Evolutionary conservation across 2,113 vertebrate genomes (phyloP).

Genomic region (Notothenia rossii): DNA sequence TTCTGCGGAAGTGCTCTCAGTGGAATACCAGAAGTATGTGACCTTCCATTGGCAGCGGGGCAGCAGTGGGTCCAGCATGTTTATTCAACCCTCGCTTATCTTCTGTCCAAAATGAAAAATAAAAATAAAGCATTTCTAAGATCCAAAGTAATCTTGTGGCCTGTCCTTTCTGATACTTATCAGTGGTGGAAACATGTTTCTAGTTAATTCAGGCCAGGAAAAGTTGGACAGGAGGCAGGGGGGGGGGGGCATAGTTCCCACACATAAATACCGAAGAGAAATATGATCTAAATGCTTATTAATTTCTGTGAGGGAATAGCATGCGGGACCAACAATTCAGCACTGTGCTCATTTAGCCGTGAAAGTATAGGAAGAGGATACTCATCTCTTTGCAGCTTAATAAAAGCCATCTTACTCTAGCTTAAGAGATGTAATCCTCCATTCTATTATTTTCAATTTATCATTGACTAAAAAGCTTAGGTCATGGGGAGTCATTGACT

Average conservation of each 20-base stretch:
- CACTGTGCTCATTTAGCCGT: constrained; percentile 54
- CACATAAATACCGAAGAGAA: constrained; percentile 64
- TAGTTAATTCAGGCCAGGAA: constrained; percentile 71
- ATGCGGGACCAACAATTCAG: constrained; percentile 37
- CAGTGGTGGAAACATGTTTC: constrained; percentile 75
- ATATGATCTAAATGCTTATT: constrained; percentile 70
- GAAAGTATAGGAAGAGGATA: constrained; percentile 62
- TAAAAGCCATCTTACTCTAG: constrained; percentile 58
- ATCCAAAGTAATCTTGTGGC: constrained; percentile 71
- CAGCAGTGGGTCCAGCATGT: constrained; percentile 56
- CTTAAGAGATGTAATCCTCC: constrained; percentile 61
- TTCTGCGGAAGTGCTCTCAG: constrained; percentile 44
- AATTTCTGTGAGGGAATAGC: constrained; percentile 56
- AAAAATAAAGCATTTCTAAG: constrained; percentile 65
- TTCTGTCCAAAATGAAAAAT: constrained; percentile 60
- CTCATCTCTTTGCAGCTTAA: constrained; percentile 60
- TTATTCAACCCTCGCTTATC: constrained; percentile 70
- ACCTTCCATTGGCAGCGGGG: constrained; percentile 31
- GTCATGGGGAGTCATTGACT: constrained; percentile 49
- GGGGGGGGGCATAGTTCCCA: constrained; percentile 23
- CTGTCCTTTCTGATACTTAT: constrained; percentile 76
- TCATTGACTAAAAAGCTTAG: constrained; percentile 57
- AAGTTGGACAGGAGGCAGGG: constrained; percentile 22
- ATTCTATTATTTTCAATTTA: constrained; percentile 32
- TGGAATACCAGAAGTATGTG: constrained; percentile 72